phyloP scores from a whole-genome alignment of 1,140 invertebrate genomes.

The Drosophila lacertosa region DNA sequence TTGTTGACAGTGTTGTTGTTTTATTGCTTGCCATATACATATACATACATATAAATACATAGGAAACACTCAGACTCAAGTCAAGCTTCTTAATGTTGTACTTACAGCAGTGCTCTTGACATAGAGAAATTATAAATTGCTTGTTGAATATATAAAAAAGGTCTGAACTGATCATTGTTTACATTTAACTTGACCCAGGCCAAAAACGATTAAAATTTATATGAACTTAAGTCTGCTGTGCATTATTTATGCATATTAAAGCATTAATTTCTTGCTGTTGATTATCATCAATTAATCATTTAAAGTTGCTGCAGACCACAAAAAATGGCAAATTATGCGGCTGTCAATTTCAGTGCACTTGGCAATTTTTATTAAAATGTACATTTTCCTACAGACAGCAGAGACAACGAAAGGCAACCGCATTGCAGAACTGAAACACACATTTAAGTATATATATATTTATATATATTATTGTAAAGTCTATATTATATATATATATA shows the following conservation, averaged over 20 bases:
- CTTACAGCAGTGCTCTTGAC: neutral
- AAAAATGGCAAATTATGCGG: slow-evolving; percentile 45
- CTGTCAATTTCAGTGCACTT: slow-evolving; percentile 55
- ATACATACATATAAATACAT: too few relatives aligned
- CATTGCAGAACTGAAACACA: slow-evolving; percentile 28
- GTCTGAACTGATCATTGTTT: too few relatives aligned
- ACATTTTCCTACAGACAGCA: slow-evolving; percentile 26
- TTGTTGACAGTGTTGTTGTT: slow-evolving; percentile 6
- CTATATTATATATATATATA: slow-evolving; percentile 2
- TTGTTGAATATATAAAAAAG: too few relatives aligned
- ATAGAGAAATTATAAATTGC: too few relatives aligned
- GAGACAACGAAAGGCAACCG: slow-evolving; percentile 14
- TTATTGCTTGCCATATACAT: neutral
- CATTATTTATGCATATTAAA: slow-evolving; percentile 30
- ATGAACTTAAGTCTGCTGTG: slow-evolving; percentile 3
- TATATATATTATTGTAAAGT: slow-evolving; percentile 4
- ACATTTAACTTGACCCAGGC: too few relatives aligned
- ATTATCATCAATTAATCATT: slow-evolving; percentile 51
- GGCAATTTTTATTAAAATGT: slow-evolving; percentile 56
- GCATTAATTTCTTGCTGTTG: slow-evolving; percentile 25
- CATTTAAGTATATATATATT: slow-evolving; percentile 9
- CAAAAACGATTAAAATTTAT: too few relatives aligned
- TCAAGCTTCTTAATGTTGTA: slow-evolving; percentile 1
- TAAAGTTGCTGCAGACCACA: slow-evolving; percentile 36
- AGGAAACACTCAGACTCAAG: slow-evolving; percentile 5